Evolutionary conservation across 1,140 invertebrate species (phyloP).

Genomic region (Zophobas atratus): DNA sequence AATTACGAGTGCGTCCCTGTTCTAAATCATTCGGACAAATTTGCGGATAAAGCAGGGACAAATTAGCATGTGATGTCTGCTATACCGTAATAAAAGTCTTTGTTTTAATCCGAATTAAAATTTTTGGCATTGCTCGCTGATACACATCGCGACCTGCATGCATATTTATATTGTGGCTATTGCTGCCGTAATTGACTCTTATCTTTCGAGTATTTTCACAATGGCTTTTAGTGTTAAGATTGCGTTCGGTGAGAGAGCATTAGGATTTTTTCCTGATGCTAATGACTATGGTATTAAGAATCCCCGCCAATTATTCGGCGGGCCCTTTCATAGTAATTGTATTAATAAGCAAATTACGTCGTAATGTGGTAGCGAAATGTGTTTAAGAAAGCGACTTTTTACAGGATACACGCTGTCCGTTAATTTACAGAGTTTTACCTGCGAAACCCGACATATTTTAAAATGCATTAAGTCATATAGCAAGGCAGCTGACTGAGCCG

Average conservation of each 20-base stretch:
- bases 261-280: constrained; percentile 41
- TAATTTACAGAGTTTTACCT: constrained; percentile 53
- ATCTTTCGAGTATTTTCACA: constrained; percentile 32
- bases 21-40: constrained; percentile 28
- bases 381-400: constrained; percentile 54
- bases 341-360: constrained; percentile 51
- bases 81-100: not conserved
- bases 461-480: constrained; percentile 56
- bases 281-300: constrained; percentile 21
- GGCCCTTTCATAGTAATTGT: constrained; percentile 48
- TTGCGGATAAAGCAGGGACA: constrained; percentile 11
- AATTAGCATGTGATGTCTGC: not conserved
- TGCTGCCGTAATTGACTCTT: constrained; percentile 22
- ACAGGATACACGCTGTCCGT: constrained; percentile 44
- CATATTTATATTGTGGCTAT: constrained; percentile 32
- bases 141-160: constrained; percentile 25
- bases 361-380: constrained; percentile 51
- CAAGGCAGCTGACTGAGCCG: constrained; percentile 50
- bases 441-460: constrained; percentile 54
- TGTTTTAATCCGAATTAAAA: constrained; percentile 31
- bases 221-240: constrained; percentile 37
- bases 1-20: not conserved
- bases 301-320: constrained; percentile 35
- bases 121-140: constrained; percentile 25
- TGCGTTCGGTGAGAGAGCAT: constrained; percentile 39